phyloP scores from a whole-genome alignment of 92 coral and sea anemone species.

The Nematostella vectensis region DNA sequence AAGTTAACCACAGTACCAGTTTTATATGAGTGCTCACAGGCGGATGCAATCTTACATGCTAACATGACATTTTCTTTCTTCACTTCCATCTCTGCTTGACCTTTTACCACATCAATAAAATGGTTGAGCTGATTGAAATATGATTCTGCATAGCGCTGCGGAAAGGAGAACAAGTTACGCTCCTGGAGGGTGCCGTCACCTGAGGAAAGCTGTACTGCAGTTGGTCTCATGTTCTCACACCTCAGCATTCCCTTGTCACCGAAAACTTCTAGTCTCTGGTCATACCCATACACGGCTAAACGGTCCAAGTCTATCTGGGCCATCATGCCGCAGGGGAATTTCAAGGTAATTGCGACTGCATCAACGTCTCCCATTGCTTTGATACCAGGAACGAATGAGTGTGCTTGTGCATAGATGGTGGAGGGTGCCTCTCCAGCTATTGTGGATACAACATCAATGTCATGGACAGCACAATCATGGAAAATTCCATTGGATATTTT shows the following conservation, averaged over 20 bases:
- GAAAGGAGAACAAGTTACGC: constrained; percentile 35
- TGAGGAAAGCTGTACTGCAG: constrained; percentile 37
- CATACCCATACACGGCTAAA: constrained; percentile 69
- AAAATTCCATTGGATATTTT: constrained; percentile 73
- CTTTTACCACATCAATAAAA: constrained; percentile 48
- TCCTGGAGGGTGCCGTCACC: constrained; percentile 26
- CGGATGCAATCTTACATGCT: constrained; percentile 46
- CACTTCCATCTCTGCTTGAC: constrained; percentile 42
- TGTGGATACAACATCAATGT: constrained; percentile 64
- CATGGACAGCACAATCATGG: constrained; percentile 85
- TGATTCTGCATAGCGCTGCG: constrained; percentile 50
- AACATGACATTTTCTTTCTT: constrained; percentile 51
- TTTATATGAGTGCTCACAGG: constrained; percentile 60
- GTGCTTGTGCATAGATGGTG: constrained; percentile 69
- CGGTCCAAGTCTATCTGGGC: constrained; percentile 81
- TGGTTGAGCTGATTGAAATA: constrained; percentile 40
- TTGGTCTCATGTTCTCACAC: constrained; percentile 46
- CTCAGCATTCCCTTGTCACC: constrained; percentile 82
- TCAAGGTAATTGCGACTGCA: constrained; percentile 64
- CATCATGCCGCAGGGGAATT: constrained; percentile 81
- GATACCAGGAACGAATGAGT: constrained; percentile 59
- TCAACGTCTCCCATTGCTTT: constrained; percentile 68
- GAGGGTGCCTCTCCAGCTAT: constrained; percentile 67
- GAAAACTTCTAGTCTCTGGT: constrained; percentile 83
- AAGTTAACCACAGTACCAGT: constrained; percentile 54